phyloP scores from a whole-genome alignment of 2,797 vertebrate species.

The Neomorphus geoffroyi region DNA sequence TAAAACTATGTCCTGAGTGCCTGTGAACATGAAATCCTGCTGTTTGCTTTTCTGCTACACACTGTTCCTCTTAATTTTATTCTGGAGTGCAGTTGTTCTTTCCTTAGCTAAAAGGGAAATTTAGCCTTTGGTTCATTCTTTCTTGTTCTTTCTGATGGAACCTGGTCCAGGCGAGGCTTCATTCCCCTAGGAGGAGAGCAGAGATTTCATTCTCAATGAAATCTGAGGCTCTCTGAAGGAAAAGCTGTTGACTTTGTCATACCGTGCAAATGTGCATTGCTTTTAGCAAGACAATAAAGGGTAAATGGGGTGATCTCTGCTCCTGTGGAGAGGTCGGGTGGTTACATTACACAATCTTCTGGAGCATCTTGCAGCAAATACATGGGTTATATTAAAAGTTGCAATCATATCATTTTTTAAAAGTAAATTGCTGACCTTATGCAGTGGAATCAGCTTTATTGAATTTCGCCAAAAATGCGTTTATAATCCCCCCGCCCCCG shows the following conservation, averaged over 20 bases:
- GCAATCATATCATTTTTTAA: slow-evolving; percentile 84
- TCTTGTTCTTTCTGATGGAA: background rate
- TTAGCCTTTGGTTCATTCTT: background rate
- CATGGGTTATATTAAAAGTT: slow-evolving; percentile 84
- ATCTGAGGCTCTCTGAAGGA: slow-evolving; percentile 31
- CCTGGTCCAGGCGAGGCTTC: background rate
- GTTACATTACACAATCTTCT: slow-evolving; percentile 78
- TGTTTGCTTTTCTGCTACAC: background rate
- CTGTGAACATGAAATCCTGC: background rate
- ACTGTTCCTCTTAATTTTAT: background rate
- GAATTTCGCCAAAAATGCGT: slow-evolving; percentile 85
- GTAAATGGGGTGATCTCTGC: slow-evolving; percentile 72
- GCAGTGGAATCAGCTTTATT: slow-evolving; percentile 87
- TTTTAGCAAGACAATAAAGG: slow-evolving; percentile 77
- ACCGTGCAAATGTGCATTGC: slow-evolving; percentile 45
- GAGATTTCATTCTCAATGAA: slow-evolving; percentile 40
- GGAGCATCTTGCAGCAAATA: slow-evolving; percentile 79
- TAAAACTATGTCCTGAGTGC: background rate
- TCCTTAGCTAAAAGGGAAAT: background rate
- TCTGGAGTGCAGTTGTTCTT: background rate
- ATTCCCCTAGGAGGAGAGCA: background rate
- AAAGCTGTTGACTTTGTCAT: slow-evolving; percentile 61
- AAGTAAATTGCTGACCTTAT: slow-evolving; percentile 87
- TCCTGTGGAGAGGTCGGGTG: slow-evolving; percentile 70
- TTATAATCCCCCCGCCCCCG: slow-evolving; percentile 74